Conservation (phyloP, 2,888 invertebrate species). For the Sarcophaga caerulescens region DNA sequence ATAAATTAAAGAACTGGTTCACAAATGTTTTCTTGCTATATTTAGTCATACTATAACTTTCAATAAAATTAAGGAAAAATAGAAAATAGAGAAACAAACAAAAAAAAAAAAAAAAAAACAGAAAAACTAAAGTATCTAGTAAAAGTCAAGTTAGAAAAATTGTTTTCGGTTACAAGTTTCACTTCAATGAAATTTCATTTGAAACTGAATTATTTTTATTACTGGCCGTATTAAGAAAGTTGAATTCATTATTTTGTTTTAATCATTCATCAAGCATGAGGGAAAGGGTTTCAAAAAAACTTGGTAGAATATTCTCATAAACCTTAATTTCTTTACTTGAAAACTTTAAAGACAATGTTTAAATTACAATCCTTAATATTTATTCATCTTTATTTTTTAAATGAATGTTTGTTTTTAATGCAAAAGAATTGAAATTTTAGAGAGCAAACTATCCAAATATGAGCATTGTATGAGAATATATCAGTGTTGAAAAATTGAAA, state of each 20-base stretch:
- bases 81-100: background rate
- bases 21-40: background rate
- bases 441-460: no score
- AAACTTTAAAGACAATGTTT: no score
- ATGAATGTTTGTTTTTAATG: no score
- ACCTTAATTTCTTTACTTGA: no score
- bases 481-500: no score
- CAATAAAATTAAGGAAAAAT: slow-evolving; percentile 14
- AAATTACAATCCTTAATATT: no score
- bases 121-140: background rate
- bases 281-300: no score
- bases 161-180: slow-evolving; percentile 28
- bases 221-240: background rate
- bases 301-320: no score
- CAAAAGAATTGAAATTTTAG: no score
- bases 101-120: background rate
- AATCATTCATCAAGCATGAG: no score
- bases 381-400: no score
- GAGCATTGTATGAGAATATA: no score
- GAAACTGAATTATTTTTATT: background rate
- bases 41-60: slow-evolving; percentile 27
- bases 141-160: slow-evolving; percentile 37
- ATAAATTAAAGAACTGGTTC: slow-evolving; percentile 54
- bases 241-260: background rate
- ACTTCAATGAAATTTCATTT: slow-evolving; percentile 12